Conservation (phyloP, 2,113 vertebrate genomes). For the Sphyrna mokarran region DNA sequence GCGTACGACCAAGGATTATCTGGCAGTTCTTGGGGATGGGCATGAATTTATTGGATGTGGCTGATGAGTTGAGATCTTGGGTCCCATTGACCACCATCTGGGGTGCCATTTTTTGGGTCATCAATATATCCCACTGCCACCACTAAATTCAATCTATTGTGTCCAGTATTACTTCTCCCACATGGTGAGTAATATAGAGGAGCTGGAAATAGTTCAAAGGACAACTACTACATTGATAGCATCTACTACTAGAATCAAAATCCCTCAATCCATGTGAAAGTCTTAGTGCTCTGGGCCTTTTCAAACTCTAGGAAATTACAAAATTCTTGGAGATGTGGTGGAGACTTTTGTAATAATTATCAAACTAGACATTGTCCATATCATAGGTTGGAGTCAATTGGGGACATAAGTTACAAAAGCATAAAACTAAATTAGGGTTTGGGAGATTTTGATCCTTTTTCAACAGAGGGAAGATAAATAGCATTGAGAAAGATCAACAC, state of each 20-base stretch:
- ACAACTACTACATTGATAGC: not conserved
- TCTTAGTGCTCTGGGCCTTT: not conserved
- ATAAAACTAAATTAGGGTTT: not conserved
- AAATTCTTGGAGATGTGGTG: not conserved
- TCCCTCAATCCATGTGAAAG: not conserved
- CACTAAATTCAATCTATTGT: no score
- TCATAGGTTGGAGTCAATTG: not conserved
- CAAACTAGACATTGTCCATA: not conserved
- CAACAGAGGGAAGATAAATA: not conserved
- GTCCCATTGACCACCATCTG: no score
- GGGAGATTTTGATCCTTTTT: not conserved
- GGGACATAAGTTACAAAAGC: not conserved
- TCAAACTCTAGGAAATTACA: not conserved
- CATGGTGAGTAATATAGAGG: not conserved
- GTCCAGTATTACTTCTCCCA: not conserved
- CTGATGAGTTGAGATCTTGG: no score
- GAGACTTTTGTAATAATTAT: not conserved
- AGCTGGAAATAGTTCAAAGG: not conserved
- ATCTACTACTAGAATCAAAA: not conserved
- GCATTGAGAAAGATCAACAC: conserved; percentile 2
- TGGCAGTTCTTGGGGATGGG: no score
- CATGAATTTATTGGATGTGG: no score
- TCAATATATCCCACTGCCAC: no score
- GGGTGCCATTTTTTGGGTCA: no score
- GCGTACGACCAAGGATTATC: no score